Evolutionary conservation across 2,113 vertebrate genomes (phyloP).

Genomic region (Arenaria interpres): DNA sequence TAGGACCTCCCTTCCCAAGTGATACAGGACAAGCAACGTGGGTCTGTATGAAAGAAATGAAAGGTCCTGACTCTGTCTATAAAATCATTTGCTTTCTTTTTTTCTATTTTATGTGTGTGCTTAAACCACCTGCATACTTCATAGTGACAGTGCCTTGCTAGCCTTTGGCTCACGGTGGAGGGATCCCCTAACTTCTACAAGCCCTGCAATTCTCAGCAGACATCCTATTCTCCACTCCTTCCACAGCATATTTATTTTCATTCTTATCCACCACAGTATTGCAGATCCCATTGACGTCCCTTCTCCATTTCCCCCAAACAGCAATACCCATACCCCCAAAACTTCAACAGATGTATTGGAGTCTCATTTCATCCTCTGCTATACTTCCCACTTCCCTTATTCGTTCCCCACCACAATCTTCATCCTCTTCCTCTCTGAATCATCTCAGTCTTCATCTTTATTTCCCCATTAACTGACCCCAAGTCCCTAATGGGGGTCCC

Average conservation of each 20-base stretch:
- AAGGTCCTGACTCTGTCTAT: not conserved
- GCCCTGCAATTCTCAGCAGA: not conserved
- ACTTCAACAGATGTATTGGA: not conserved
- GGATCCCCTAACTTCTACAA: not conserved
- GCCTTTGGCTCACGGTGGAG: not conserved
- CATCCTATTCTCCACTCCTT: not conserved
- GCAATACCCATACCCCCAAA: not conserved
- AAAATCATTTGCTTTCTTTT: not conserved
- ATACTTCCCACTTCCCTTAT: not conserved
- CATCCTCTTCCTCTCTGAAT: not conserved
- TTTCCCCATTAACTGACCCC: not conserved
- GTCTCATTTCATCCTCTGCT: not conserved
- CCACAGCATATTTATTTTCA: not conserved
- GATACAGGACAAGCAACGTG: not conserved
- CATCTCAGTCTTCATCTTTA: not conserved
- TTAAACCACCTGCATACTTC: not conserved
- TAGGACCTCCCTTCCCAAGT: not conserved
- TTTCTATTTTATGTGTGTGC: not conserved
- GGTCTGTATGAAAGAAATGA: rapidly evolving
- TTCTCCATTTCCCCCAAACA: not conserved
- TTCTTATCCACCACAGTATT: not conserved
- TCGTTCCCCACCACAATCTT: not conserved
- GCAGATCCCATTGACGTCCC: not conserved
- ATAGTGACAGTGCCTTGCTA: not conserved
- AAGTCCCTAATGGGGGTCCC: not conserved